These are phyloP conservation scores for Polydrusus cervinus DNA, from an alignment of 2,888 invertebrate genomes.

Conservation along the genomic window DNA sequence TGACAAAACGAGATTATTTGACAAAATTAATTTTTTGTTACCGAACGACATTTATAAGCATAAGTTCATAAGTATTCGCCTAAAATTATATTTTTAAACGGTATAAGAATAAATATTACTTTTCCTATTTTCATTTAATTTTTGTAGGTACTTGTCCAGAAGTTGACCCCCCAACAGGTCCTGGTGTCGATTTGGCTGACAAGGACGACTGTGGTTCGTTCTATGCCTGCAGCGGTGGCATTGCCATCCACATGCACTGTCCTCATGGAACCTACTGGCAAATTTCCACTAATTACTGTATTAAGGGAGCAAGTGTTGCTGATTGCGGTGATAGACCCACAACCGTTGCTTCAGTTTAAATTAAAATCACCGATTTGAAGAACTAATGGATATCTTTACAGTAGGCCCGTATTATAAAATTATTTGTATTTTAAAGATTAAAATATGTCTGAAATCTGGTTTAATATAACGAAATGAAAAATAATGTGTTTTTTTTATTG, in stretches of 20 bases:
- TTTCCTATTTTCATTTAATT: neutral
- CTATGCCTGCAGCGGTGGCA: neutral
- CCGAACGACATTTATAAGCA: too few species aligned
- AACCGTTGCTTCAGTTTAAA: neutral
- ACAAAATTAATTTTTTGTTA: too few species aligned
- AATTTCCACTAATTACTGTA: neutral
- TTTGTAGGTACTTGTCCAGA: constrained; percentile 4
- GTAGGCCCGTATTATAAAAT: neutral
- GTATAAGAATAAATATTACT: too few species aligned
- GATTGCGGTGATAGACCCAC: neutral
- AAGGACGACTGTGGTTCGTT: neutral
- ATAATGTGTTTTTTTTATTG: too few species aligned
- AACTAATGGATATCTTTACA: neutral
- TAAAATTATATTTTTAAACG: too few species aligned
- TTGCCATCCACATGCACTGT: neutral
- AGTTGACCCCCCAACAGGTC: neutral
- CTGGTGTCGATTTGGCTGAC: neutral
- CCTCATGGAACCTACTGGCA: constrained; percentile 1
- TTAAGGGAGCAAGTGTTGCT: neutral
- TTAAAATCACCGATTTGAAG: neutral
- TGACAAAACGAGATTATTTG: too few species aligned
- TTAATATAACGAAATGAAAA: too few species aligned
- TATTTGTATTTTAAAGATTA: too few species aligned
- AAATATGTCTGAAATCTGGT: too few species aligned
- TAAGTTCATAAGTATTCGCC: too few species aligned